Evolutionary conservation across 2,797 vertebrate genomes (phyloP), one percentile per base, ranked within the genome.

Genomic region (Pseudocheirus occidentalis): DNA sequence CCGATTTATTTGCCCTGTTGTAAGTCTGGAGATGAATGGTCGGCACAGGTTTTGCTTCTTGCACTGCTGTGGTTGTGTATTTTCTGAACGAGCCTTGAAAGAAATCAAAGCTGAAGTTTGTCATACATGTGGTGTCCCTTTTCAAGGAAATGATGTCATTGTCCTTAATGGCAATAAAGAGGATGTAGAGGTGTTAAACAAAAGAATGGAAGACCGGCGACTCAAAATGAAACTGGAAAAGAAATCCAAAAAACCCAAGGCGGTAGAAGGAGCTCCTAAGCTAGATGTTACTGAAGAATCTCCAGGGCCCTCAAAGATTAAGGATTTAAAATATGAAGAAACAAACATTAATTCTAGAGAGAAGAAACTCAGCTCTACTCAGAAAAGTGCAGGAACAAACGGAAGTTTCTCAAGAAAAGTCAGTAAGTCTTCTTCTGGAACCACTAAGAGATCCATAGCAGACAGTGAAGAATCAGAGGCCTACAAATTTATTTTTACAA

Each of bases 11-110:
- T 99, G 99, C 98, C 99, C 99, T 0, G 99, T 99, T 14, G 99
- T 99, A 96, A 99, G 99, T 52, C 91, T 99, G 98, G 99, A 99
- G 98, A 99, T 99, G 99, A 99, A 99, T 1, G 99, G 99, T 52
- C 99, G 99, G 73, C 99, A 99, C 97, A 99, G 99, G 99, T 99
- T 99, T 98, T 99, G 99, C 97, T 99, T 99, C 97, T 96, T 99
- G 95, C 99, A 99, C 0, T 99, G 97, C 73, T 99, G 99, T 90
- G 99, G 99, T 91, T 99, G 99, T 95, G 99, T 99, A 89, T 99
- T 99, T 98, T 99, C 99, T 62, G 99, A 99, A 90, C 99, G 99
- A n/a, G 99, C 99, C 50, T 97, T 99, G 92, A 99, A 99, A 89
- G 99, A 99, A 97, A 99, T 99, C 40, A 99, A 99, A 98, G 99